A percentile compares a stretch with the other conserved stretches of the same genome.
phyloP scores from a whole-genome alignment of 2,888 invertebrate genomes.

The Allolobophora icterica region DNA sequence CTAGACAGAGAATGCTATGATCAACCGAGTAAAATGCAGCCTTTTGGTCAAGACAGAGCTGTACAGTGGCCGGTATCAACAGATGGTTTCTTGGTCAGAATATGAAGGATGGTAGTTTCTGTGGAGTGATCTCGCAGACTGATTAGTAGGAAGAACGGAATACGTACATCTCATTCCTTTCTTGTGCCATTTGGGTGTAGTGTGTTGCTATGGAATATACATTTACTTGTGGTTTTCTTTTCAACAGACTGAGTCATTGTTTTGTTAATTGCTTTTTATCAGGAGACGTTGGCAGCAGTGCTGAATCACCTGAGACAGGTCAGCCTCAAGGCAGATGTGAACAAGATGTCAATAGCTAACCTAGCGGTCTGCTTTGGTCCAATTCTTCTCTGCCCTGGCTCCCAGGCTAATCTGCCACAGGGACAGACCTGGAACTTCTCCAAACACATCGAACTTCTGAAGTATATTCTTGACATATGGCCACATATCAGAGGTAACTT shows the following conservation, averaged over 20 bases:
- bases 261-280: constrained; percentile 43
- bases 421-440: constrained; percentile 76
- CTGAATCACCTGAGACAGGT: constrained; percentile 95
- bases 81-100: no score
- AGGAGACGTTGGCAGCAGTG: constrained; percentile 92
- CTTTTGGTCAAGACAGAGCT: no score
- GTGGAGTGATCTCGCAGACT: neutral
- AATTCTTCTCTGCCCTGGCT: constrained; percentile 81
- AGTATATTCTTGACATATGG: constrained; percentile 95
- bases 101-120: no score
- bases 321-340: constrained; percentile 89
- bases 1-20: no score
- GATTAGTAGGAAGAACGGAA: no score
- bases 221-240: neutral
- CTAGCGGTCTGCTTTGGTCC: constrained; percentile 93
- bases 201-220: neutral
- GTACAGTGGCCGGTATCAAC: no score
- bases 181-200: neutral
- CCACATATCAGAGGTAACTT: constrained; percentile 67
- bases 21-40: no score
- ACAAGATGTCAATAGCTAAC: constrained; percentile 96
- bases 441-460: constrained; percentile 90
- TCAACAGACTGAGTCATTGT: no score
- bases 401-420: constrained; percentile 45
- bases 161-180: neutral